Evolutionary conservation across 2,888 invertebrate species (phyloP).

Genomic region (Tinea trinotella): DNA sequence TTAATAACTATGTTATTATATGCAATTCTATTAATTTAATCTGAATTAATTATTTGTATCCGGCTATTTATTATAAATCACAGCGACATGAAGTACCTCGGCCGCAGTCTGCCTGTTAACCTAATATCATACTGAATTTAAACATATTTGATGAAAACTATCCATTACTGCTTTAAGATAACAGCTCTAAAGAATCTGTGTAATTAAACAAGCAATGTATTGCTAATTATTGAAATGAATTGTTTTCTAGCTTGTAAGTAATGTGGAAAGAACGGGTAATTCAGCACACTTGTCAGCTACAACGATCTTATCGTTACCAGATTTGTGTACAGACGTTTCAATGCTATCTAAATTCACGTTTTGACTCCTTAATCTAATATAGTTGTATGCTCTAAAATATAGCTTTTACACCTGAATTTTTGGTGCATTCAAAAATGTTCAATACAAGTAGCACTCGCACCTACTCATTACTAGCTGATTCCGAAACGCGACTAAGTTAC

Average conservation of each 20-base stretch:
- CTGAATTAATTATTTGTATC: constrained; percentile 14
- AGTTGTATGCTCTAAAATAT: background rate
- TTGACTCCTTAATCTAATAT: too few relatives aligned
- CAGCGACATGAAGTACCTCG: constrained; percentile 8
- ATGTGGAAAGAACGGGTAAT: constrained; percentile 2
- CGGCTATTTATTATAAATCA: constrained; percentile 15
- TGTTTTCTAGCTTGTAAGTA: too few relatives aligned
- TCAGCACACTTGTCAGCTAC: background rate
- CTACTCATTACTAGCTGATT: background rate
- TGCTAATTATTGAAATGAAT: too few relatives aligned
- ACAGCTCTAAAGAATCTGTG: too few relatives aligned
- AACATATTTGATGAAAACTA: too few relatives aligned
- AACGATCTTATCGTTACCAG: constrained; percentile 27
- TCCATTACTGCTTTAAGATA: too few relatives aligned
- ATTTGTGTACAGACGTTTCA: constrained; percentile 25
- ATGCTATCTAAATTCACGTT: constrained; percentile 20
- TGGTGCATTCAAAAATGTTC: too few relatives aligned
- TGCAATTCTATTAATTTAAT: background rate
- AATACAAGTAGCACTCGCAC: background rate
- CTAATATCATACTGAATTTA: too few relatives aligned
- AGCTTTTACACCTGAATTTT: too few relatives aligned
- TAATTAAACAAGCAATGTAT: constrained; percentile 6
- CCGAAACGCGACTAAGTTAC: too few relatives aligned
- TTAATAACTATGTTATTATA: background rate
- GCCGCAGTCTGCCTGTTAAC: background rate